Percentiles rank a stretch among this genome's conserved stretches.
Conservation (phyloP, 2,113 vertebrate species). For the Nibea coibor region DNA sequence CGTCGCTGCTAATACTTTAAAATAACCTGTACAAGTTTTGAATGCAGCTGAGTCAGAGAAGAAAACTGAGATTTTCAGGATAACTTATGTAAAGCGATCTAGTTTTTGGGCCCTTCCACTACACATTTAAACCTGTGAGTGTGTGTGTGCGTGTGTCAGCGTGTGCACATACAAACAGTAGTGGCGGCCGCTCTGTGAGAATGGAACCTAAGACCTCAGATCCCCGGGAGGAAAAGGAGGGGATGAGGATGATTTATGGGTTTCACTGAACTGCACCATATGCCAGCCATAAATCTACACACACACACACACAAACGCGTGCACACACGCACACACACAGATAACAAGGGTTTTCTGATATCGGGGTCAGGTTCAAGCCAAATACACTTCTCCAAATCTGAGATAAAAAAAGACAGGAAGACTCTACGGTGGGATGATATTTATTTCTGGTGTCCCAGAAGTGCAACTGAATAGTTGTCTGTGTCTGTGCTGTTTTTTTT, state of each 20-base stretch:
- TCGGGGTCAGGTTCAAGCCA: conserved; percentile 59
- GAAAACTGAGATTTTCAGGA: conserved; percentile 27
- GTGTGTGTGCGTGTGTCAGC: not conserved
- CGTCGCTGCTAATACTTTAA: not conserved
- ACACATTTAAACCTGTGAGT: conserved; percentile 15
- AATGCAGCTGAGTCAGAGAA: not conserved
- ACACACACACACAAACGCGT: conserved; percentile 19
- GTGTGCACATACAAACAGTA: conserved; percentile 39
- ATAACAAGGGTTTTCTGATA: conserved; percentile 43
- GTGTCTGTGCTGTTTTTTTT: not conserved
- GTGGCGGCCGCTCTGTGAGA: conserved; percentile 47
- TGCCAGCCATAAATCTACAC: conserved; percentile 58
- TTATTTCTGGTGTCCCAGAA: conserved; percentile 11
- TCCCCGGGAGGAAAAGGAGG: conserved; percentile 64
- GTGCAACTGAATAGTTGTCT: not conserved
- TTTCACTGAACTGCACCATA: conserved; percentile 71
- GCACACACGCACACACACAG: conserved; percentile 22
- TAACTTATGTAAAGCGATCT: conserved; percentile 20
- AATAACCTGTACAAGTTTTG: not conserved
- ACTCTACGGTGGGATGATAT: conserved; percentile 1
- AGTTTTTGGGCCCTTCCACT: conserved; percentile 36
- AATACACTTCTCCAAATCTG: conserved; percentile 43
- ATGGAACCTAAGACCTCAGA: conserved; percentile 67
- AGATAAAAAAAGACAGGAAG: conserved; percentile 23
- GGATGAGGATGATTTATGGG: conserved; percentile 77